Conservation (phyloP, 2,113 vertebrate species). For the Marmota flaviventris region DNA sequence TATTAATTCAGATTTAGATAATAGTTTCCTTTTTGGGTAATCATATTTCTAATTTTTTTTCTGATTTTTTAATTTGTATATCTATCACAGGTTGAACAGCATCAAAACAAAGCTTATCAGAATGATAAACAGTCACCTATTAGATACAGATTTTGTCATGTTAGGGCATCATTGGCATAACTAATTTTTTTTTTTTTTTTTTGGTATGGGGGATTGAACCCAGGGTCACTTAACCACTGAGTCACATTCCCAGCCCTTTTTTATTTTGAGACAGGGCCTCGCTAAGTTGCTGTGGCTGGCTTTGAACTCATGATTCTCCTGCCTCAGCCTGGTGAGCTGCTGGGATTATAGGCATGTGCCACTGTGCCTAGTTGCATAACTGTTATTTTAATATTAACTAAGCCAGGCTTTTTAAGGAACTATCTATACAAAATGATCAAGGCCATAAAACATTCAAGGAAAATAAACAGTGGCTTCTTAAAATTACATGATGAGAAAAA, state of each 20-base stretch:
- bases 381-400: not conserved
- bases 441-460: not conserved
- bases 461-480: not conserved
- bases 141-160: not conserved
- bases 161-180: not conserved
- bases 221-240: not conserved
- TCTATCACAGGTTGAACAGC: not conserved
- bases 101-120: not conserved
- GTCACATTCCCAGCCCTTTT: not conserved
- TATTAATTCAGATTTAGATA: not conserved
- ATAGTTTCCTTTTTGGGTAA: not conserved
- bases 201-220: not conserved
- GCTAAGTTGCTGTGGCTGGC: not conserved
- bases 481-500: constrained; percentile 17
- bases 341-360: not conserved
- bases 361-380: not conserved
- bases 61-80: not conserved
- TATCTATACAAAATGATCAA: not conserved
- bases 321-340: not conserved
- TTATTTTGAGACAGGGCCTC: not conserved
- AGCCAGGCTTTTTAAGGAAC: not conserved
- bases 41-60: not conserved
- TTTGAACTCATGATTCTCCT: not conserved
- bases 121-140: not conserved
- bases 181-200: not conserved